Conservation (phyloP, 2,888 invertebrate species). For the Lordiphosa andalusiaca region DNA sequence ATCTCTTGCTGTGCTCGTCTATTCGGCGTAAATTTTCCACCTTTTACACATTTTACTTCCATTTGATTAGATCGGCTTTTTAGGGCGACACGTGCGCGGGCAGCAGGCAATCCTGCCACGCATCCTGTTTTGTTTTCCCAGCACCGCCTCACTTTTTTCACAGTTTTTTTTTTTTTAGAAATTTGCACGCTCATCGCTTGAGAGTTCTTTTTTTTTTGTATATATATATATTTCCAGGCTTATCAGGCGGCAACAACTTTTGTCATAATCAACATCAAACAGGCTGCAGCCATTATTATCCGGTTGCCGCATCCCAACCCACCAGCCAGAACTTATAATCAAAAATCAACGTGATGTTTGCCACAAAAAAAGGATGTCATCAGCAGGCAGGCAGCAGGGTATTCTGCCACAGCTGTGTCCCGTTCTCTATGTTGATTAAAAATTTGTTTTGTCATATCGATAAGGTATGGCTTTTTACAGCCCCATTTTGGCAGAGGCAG, state of each 20-base stretch:
- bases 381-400: conserved; percentile 44
- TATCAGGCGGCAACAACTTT: conserved; percentile 70
- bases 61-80: conserved; percentile 76
- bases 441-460: conserved; percentile 72
- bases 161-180: conserved; percentile 33
- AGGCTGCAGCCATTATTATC: conserved; percentile 73
- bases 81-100: conserved; percentile 62
- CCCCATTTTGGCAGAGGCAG: conserved; percentile 32
- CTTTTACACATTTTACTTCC: conserved; percentile 78
- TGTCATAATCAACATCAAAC: conserved; percentile 74
- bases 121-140: conserved; percentile 69
- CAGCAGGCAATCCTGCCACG: conserved; percentile 41
- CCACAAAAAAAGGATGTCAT: conserved; percentile 72
- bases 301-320: conserved; percentile 17
- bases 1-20: conserved; percentile 33
- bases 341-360: conserved; percentile 68
- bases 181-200: conserved; percentile 70
- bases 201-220: conserved; percentile 34
- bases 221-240: conserved; percentile 43
- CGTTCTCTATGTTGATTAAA: conserved; percentile 53
- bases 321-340: conserved; percentile 54
- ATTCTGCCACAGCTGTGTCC: conserved; percentile 47
- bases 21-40: conserved; percentile 72
- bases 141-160: conserved; percentile 23
- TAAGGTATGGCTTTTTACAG: conserved; percentile 67